Conservation (phyloP, 2,113 vertebrate species). For the Tychaedon coryphoeus region DNA sequence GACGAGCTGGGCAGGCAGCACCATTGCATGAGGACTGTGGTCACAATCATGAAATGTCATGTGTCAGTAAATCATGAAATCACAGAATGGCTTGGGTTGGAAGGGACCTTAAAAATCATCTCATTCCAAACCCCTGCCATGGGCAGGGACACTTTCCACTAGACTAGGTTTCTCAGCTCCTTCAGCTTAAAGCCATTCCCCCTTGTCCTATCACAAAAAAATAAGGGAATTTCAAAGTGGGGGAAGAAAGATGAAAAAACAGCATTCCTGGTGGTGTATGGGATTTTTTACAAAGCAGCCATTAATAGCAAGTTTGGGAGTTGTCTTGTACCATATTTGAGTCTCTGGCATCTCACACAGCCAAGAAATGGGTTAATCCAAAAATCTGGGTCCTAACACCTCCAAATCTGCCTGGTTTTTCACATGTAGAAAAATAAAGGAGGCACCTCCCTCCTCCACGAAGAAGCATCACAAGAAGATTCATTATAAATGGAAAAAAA, state of each 20-base stretch:
- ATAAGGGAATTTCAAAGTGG: not conserved
- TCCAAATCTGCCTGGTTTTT: not conserved
- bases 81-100: not conserved
- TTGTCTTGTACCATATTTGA: not conserved
- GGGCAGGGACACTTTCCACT: not conserved
- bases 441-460: not conserved
- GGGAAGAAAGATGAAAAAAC: not conserved
- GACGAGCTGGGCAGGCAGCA: rapidly evolving
- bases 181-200: not conserved
- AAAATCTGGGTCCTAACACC: not conserved
- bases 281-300: not conserved
- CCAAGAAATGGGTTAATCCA: not conserved
- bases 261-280: not conserved
- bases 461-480: not conserved
- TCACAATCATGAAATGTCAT: not conserved
- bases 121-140: not conserved
- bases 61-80: rapidly evolving
- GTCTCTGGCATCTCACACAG: not conserved
- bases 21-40: rapidly evolving
- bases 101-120: not conserved
- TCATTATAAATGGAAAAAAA: not conserved
- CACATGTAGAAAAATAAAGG: not conserved
- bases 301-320: not conserved
- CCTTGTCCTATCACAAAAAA: not conserved
- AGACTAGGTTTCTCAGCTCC: not conserved